Conservation (phyloP, 2,113 vertebrate species). For the Ia io region DNA sequence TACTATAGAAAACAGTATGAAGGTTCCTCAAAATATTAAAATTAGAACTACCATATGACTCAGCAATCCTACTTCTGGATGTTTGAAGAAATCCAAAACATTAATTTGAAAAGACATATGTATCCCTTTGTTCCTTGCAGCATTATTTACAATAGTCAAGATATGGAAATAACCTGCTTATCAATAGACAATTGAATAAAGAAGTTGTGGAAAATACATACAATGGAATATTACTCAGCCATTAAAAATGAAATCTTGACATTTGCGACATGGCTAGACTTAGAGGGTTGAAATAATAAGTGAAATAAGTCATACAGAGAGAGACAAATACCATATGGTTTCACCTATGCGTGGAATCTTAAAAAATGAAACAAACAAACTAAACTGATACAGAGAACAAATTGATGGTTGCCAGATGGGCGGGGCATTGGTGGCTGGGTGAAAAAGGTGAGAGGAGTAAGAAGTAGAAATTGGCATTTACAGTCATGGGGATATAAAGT, state of each 20-base stretch:
- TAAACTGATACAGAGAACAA: neutral
- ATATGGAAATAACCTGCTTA: neutral
- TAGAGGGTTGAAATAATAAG: neutral
- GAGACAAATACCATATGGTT: neutral
- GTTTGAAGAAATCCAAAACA: neutral
- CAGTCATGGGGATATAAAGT: neutral
- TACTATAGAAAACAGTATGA: neutral
- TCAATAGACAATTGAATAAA: neutral
- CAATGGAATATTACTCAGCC: neutral
- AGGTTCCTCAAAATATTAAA: neutral
- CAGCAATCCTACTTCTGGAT: neutral
- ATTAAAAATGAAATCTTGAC: neutral
- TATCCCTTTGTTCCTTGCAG: neutral
- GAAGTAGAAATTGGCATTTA: neutral
- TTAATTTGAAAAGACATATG: neutral
- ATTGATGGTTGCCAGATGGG: neutral
- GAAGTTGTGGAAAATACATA: neutral
- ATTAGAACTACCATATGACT: neutral
- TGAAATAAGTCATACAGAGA: neutral
- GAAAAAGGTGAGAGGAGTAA: neutral
- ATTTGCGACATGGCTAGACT: neutral
- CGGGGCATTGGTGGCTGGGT: neutral
- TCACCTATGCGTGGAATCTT: neutral
- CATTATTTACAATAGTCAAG: neutral
- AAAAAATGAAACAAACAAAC: neutral